These are phyloP conservation scores for Petrophora chlorosata DNA, from an alignment of 2,888 invertebrate species.

Conservation along the genomic window DNA sequence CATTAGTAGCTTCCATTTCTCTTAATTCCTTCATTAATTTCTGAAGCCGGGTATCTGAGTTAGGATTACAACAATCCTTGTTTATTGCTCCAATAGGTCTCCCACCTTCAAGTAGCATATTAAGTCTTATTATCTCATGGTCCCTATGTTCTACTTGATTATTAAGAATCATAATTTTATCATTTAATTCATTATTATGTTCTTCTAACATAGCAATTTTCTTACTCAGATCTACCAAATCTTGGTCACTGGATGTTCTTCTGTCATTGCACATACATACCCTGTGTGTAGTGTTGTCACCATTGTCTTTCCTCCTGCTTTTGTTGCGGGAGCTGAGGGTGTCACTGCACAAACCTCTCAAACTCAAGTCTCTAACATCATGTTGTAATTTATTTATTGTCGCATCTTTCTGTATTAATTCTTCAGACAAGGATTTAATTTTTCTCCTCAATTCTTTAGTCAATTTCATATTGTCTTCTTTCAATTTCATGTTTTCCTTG, in stretches of 20 bases:
- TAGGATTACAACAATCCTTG: conserved; percentile 86
- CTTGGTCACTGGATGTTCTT: conserved; percentile 63
- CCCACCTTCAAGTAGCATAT: conserved; percentile 88
- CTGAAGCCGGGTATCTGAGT: conserved; percentile 79
- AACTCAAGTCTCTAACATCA: conserved; percentile 70
- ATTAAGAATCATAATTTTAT: conserved; percentile 69
- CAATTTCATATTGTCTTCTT: conserved; percentile 85
- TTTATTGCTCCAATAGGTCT: conserved; percentile 85
- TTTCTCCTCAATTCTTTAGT: conserved; percentile 85
- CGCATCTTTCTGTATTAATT: conserved; percentile 82
- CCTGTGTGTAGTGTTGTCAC: conserved; percentile 45
- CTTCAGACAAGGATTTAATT: conserved; percentile 85
- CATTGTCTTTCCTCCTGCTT: conserved; percentile 65
- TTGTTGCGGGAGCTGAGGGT: conserved; percentile 74
- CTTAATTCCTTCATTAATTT: conserved; percentile 84
- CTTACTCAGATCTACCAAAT: conserved; percentile 68
- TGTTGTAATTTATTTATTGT: conserved; percentile 71
- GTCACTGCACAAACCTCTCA: conserved; percentile 74
- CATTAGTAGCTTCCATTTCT: conserved; percentile 84
- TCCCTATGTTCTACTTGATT: conserved; percentile 82
- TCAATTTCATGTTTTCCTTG: conserved; percentile 85
- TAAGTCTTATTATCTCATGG: conserved; percentile 88
- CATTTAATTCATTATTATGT: conserved; percentile 65
- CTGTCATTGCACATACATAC: conserved; percentile 60
- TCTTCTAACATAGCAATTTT: conserved; percentile 72